Evolutionary conservation across 2,797 vertebrate genomes (phyloP).

Genomic region (Chiloscyllium punctatum): DNA sequence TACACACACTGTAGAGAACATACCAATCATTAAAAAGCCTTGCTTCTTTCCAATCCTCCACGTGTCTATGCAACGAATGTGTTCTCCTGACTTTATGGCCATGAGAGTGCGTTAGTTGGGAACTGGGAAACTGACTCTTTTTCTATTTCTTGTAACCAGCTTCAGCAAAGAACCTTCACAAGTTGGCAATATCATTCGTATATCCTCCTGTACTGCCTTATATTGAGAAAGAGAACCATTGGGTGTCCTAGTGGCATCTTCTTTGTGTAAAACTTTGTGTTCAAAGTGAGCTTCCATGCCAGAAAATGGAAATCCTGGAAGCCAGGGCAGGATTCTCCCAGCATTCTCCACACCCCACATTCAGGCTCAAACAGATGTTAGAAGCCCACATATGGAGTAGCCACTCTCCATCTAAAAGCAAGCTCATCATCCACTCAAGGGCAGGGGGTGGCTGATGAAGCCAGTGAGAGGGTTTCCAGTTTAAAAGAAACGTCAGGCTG

Average conservation of each 20-base stretch:
- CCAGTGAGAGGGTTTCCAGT: too few relatives aligned
- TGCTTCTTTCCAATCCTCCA: not conserved
- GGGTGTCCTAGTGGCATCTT: not conserved
- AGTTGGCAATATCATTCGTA: not conserved
- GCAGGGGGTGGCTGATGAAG: too few relatives aligned
- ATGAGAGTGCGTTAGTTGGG: not conserved
- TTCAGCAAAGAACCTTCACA: not conserved
- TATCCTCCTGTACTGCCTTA: not conserved
- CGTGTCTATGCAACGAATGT: not conserved
- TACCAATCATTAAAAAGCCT: not conserved
- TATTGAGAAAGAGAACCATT: not conserved
- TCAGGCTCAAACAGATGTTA: too few relatives aligned
- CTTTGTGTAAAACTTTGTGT: not conserved
- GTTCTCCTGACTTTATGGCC: not conserved
- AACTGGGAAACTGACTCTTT: not conserved
- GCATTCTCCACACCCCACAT: too few relatives aligned
- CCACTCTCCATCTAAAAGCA: too few relatives aligned
- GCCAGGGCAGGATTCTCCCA: too few relatives aligned
- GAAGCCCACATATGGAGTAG: too few relatives aligned
- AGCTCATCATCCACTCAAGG: too few relatives aligned
- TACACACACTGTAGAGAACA: not conserved
- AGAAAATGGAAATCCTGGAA: not conserved
- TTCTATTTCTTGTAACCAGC: not conserved
- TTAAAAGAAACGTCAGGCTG: too few relatives aligned
- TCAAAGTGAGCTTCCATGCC: not conserved